A percentile compares a stretch with the other conserved stretches of the same genome.
Evolutionary conservation across 1,140 invertebrate species (phyloP).

Genomic region (Akabosia matsudoensis): DNA sequence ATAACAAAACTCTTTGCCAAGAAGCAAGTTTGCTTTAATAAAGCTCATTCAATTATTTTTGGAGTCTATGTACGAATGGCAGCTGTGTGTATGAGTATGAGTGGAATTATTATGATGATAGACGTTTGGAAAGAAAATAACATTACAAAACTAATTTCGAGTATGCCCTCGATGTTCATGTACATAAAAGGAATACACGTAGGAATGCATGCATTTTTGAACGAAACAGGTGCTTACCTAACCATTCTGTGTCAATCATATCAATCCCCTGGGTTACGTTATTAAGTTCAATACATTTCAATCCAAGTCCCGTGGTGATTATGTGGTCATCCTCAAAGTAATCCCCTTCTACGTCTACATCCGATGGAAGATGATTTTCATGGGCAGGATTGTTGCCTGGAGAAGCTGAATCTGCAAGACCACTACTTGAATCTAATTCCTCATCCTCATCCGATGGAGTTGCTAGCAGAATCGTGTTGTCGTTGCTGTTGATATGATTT

Average conservation of each 20-base stretch:
- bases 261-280: background rate
- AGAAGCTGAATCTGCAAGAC: background rate
- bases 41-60: too few relatives aligned
- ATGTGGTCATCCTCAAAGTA: constrained; percentile 18
- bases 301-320: background rate
- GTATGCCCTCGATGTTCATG: too few relatives aligned
- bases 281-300: background rate
- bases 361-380: constrained; percentile 11
- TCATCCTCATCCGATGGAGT: background rate
- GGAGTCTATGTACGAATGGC: too few relatives aligned
- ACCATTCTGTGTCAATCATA: background rate
- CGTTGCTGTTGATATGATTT: background rate
- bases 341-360: constrained; percentile 12
- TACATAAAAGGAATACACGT: too few relatives aligned
- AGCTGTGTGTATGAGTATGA: too few relatives aligned
- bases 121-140: too few relatives aligned
- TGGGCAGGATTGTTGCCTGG: background rate
- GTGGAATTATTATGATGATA: too few relatives aligned
- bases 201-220: too few relatives aligned
- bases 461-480: background rate
- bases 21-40: too few relatives aligned
- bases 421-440: constrained; percentile 1
- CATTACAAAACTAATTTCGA: too few relatives aligned
- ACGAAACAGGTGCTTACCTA: background rate
- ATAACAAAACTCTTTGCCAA: too few relatives aligned